These are phyloP conservation scores for Phenacoccus solenopsis DNA, from an alignment of 1,140 invertebrate genomes.

Conservation along the genomic window DNA sequence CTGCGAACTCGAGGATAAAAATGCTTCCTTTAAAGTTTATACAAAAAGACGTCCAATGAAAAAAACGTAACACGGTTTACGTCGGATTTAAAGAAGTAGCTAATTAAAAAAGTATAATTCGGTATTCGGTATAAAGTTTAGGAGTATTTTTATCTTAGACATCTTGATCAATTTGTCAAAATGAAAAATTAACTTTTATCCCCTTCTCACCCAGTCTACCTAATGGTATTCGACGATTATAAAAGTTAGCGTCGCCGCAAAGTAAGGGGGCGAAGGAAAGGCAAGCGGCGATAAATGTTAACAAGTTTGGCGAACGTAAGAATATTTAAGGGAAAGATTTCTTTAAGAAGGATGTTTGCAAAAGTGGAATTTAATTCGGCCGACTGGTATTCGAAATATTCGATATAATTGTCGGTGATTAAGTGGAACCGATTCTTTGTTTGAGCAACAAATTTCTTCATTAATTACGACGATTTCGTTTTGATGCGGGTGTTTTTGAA, in stretches of 20 bases:
- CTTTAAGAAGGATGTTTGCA: not conserved
- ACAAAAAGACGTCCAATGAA: too few species aligned
- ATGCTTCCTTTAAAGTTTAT: not conserved
- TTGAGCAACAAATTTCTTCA: too few species aligned
- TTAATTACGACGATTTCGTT: too few species aligned
- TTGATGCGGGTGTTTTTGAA: too few species aligned
- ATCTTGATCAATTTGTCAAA: not conserved
- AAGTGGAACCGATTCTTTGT: too few species aligned
- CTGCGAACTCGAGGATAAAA: not conserved
- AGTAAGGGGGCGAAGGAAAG: not conserved
- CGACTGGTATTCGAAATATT: too few species aligned
- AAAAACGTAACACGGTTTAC: not conserved
- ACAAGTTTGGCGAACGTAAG: not conserved
- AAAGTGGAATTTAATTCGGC: not conserved
- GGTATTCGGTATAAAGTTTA: not conserved
- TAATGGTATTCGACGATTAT: too few species aligned
- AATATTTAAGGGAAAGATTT: not conserved
- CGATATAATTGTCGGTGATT: too few species aligned
- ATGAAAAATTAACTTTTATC: not conserved
- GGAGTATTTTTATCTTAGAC: not conserved
- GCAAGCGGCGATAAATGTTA: not conserved
- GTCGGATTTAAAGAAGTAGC: not conserved
- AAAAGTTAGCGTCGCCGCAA: not conserved
- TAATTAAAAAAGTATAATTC: constrained; percentile 1
- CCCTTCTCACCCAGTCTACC: too few species aligned